These are phyloP conservation scores for Shinisaurus crocodilurus DNA, from an alignment of 2,113 vertebrate genomes.

Conservation along the genomic window DNA sequence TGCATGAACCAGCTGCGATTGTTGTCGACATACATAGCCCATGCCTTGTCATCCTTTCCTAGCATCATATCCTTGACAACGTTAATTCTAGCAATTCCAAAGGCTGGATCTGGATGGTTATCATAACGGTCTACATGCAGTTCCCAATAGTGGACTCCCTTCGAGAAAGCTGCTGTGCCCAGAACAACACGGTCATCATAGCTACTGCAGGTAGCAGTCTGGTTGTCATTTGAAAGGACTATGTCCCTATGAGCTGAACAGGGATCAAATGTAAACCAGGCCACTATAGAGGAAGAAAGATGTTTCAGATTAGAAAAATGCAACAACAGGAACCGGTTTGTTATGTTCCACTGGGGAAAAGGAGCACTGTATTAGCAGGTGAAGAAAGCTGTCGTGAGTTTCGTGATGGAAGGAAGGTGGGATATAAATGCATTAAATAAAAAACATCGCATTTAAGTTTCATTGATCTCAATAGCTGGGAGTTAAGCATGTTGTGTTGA, in stretches of 20 bases:
- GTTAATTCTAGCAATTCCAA: conserved; percentile 93
- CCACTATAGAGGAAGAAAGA: conserved; percentile 83
- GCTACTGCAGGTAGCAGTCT: conserved; percentile 93
- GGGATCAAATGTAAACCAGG: conserved; percentile 96
- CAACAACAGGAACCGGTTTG: fast-evolving
- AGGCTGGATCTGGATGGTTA: conserved; percentile 97
- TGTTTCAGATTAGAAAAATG: neutral
- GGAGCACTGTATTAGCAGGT: neutral
- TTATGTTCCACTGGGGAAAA: neutral
- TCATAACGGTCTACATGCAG: conserved; percentile 93
- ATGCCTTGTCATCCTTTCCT: conserved; percentile 96
- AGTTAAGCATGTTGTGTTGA: neutral
- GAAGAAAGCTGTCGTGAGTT: conserved; percentile 5
- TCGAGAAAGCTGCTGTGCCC: conserved; percentile 95
- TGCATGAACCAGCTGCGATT: conserved; percentile 99
- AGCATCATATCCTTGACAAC: conserved; percentile 96
- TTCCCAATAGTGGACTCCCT: conserved; percentile 97
- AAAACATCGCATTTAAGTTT: neutral
- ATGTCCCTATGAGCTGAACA: conserved; percentile 95
- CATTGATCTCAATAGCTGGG: neutral
- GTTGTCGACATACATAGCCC: conserved; percentile 99
- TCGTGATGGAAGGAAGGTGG: neutral
- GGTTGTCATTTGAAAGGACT: conserved; percentile 93
- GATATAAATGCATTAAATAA: neutral
- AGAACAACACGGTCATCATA: conserved; percentile 97